Evolutionary conservation across 2,113 vertebrate genomes (phyloP), one percentile per base, ranked within the genome.

Genomic region (Larimichthys polyactis): DNA sequence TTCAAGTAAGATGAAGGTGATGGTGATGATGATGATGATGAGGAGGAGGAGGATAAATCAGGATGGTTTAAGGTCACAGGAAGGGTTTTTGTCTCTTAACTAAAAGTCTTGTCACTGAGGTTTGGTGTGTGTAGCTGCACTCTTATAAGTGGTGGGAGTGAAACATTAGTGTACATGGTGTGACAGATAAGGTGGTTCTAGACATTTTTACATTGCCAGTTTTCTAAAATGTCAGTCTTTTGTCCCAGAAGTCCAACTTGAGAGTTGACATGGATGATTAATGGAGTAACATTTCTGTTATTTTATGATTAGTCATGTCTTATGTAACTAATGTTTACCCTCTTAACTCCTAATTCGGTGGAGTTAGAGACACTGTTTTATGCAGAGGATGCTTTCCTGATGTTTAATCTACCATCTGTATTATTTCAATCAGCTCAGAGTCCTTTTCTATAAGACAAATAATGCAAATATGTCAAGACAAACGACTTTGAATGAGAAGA

Each of bases 1-100:
- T 71, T 96, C 95, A 82, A 94, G 95, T 96, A 86, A 93, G 95
- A 51, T 64, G 71, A 14, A 67, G 62, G 20, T 58, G 63, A 17
- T 57, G 58, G 15, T 70, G 49, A 24, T 60, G 57, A 16, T 75
- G 46, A 1, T 43, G 32, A 1, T 36, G 55, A 12, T n/a, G 55
- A 36, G 1, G 55, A 66, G 32, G 29, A 67, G 57, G 71, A 54
- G 27, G 6, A 9, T 27, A 15, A 4, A 59, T 64, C 5, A 64
- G 48, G 20, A 58, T 72, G 46, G 24, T 43, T 54, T 24, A 70
- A 44, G 5, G 17, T 44, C 24, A 66, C 60, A 68, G 44, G 19
- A 15, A 43, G 3, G 3, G 43, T 55, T 63, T 24, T n/a, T 57
- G 12, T 62, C n/a, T 5, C 3, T 24, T 9, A n/a, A 32, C 10